Base-by-base conservation (phyloP, 2,888 invertebrate genomes). In the Phoronis australis region DNA sequence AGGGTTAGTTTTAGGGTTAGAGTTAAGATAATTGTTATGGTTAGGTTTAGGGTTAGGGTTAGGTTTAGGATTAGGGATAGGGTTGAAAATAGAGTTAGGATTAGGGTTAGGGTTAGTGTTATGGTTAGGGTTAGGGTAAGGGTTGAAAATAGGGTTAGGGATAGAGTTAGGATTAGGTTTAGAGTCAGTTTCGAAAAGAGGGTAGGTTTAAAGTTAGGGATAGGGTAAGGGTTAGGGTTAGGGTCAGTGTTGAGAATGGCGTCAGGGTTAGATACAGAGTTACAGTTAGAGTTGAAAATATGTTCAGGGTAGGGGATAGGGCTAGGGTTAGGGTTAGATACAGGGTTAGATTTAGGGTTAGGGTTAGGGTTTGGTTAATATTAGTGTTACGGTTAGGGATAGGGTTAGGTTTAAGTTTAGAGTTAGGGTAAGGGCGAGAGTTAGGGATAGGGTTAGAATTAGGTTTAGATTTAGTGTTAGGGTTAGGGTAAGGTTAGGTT, bases 31-130 rank as follows among this genome's bases (percentile, higher is more conserved):
- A n/a, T n/a, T n/a, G n/a, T n/a, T n/a, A n/a, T n/a, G n/a, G n/a
- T n/a, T n/a, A n/a, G n/a, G n/a, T 39, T 48, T 50, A n/a, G 50
- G 50, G 37, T 42, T 38, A 18, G 45, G 39, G n/a, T 38, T 45
- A 45, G 37, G 45, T n/a, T n/a, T n/a, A n/a, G n/a, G n/a, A n/a
- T n/a, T n/a, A n/a, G n/a, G n/a, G n/a, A n/a, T n/a, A n/a, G n/a
- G n/a, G n/a, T n/a, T n/a, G n/a, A n/a, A n/a, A n/a, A n/a, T n/a
- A n/a, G n/a, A n/a, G 37, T 45, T 45, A 42, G 45, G 45, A 21
- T 38, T 45, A 45, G 45, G 37, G 40, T 38, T 45, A 45, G 45
- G 37, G 40, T 38, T 45, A 45, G 45, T 12, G 40, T 38, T 45
- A 45, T 40, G 45, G 37, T 42, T n/a, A 15, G 40, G 45, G 40